phyloP scores from a whole-genome alignment of 2,113 vertebrate genomes.

The Colius striatus region DNA sequence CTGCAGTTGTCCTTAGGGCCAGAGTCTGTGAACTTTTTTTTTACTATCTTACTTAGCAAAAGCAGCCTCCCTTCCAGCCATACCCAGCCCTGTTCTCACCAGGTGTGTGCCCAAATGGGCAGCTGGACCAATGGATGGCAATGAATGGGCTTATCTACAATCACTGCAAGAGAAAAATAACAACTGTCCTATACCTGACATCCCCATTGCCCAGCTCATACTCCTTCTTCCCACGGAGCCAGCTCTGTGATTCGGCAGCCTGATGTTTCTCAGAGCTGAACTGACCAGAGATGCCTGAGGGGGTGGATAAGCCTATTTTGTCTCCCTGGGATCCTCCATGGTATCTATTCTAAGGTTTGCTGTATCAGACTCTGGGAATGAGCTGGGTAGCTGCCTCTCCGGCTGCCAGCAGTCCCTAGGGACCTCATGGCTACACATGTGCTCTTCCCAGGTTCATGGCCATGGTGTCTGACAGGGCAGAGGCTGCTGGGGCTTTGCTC shows the following conservation, averaged over 20 bases:
- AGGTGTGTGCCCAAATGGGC: background rate
- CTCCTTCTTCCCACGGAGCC: slow-evolving; percentile 14
- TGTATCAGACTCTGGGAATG: slow-evolving; percentile 40
- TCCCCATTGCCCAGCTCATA: background rate
- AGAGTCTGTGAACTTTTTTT: background rate
- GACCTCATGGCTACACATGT: background rate
- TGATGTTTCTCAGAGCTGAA: background rate
- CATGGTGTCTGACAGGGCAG: accelerated
- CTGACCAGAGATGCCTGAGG: background rate
- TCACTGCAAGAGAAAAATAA: background rate
- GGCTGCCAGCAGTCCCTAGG: background rate
- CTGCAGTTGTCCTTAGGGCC: background rate
- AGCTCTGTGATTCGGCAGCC: background rate
- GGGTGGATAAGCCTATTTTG: background rate
- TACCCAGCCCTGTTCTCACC: accelerated
- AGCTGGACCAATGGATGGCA: background rate
- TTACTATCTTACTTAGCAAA: background rate
- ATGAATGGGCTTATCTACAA: background rate
- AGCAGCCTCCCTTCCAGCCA: background rate
- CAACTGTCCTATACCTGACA: background rate
- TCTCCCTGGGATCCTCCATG: background rate
- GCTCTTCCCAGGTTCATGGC: background rate
- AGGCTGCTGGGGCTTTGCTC: background rate
- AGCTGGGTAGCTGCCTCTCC: background rate
- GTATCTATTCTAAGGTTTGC: slow-evolving; percentile 52